Evolutionary conservation across 2,888 invertebrate genomes (phyloP).

Genomic region (Troides oblongomaculatus): DNA sequence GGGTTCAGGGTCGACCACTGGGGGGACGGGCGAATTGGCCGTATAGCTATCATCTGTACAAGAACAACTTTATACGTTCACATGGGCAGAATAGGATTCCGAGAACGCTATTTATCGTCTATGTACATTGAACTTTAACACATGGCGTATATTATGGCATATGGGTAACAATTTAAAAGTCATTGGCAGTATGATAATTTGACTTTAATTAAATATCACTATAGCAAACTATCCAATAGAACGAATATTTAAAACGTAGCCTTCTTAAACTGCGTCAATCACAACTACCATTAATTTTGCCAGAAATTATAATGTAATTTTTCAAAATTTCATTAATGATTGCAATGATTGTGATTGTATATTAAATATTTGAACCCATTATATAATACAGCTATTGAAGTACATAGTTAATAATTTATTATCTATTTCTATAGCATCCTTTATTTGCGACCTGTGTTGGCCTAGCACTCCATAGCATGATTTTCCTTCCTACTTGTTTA

Average conservation of each 20-base stretch:
- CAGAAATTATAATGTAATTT: neutral
- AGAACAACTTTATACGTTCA: slow-evolving; percentile 38
- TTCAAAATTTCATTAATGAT: too few relatives aligned
- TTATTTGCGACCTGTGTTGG: too few relatives aligned
- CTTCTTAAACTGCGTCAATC: neutral
- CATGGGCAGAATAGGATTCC: slow-evolving; percentile 32
- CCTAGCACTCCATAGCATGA: too few relatives aligned
- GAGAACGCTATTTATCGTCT: slow-evolving; percentile 31
- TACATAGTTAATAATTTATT: neutral
- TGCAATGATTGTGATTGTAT: neutral
- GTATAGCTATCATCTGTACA: slow-evolving; percentile 49
- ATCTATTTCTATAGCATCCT: too few relatives aligned
- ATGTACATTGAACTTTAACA: slow-evolving; percentile 50
- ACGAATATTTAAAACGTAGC: neutral
- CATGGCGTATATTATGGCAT: slow-evolving; percentile 49
- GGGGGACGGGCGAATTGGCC: slow-evolving; percentile 44
- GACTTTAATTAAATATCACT: neutral
- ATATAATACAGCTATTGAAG: neutral
- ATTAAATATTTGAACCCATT: neutral
- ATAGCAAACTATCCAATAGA: neutral
- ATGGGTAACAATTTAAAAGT: slow-evolving; percentile 34
- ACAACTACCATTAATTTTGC: neutral
- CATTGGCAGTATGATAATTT: slow-evolving; percentile 11
- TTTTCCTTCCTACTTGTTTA: too few relatives aligned
- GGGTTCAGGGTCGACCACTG: slow-evolving; percentile 61